Evolutionary conservation across 2,888 invertebrate species (phyloP).

Genomic region (Rhagium mordax): DNA sequence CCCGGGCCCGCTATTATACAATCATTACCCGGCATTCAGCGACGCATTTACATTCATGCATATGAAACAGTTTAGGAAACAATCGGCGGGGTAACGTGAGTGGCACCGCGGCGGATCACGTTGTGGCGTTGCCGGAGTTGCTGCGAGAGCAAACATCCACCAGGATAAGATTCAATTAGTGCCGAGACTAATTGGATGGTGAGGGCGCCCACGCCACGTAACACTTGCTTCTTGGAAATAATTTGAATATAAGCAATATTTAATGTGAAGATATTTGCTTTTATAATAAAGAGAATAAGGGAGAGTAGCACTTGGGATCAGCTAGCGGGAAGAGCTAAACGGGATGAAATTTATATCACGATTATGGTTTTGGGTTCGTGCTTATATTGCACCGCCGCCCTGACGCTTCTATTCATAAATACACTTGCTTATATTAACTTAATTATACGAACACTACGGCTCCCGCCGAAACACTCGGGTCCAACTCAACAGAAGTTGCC

Average conservation of each 20-base stretch:
- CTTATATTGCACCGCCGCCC: constrained; percentile 59
- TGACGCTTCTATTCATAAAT: constrained; percentile 52
- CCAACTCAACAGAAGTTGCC: constrained; percentile 31
- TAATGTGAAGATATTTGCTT: constrained; percentile 67
- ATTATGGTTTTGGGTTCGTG: constrained; percentile 65
- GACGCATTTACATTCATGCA: constrained; percentile 64
- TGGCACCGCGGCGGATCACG: constrained; percentile 33
- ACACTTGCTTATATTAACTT: constrained; percentile 56
- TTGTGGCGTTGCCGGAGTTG: constrained; percentile 15
- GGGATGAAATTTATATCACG: constrained; percentile 63
- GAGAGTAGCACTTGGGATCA: constrained; percentile 2
- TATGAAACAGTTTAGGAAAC: constrained; percentile 65
- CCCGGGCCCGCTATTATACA: constrained; percentile 57
- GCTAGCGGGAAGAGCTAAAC: constrained; percentile 44
- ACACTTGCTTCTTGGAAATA: constrained; percentile 56
- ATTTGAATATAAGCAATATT: constrained; percentile 69
- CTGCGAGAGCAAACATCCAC: constrained; percentile 58
- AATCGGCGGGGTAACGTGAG: constrained; percentile 50
- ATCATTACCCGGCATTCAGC: constrained; percentile 59
- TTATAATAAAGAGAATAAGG: constrained; percentile 61
- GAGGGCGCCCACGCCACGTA: constrained; percentile 53
- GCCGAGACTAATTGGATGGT: constrained; percentile 64
- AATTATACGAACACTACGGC: constrained; percentile 53
- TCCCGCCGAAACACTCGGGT: constrained; percentile 28
- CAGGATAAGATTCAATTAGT: constrained; percentile 67